A percentile compares a stretch with the other conserved stretches of the same genome.
Evolutionary conservation across 1,140 invertebrate genomes (phyloP).

Genomic region (Drosophila pallidifrons): DNA sequence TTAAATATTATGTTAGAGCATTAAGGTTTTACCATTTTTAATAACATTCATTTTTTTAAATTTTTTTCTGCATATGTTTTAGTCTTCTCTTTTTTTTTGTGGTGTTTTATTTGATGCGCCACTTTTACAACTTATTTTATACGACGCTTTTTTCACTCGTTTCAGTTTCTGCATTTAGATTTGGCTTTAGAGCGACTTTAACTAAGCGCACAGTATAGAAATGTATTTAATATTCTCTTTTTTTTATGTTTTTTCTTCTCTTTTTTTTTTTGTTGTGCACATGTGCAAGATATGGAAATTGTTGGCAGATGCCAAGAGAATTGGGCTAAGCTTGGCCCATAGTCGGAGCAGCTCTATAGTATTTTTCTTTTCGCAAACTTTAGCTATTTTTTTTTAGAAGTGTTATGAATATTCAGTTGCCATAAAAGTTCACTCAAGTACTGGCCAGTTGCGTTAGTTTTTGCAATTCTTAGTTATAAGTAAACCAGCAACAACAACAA

Average conservation of each 20-base stretch:
- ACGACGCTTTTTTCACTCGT: constrained; percentile 1
- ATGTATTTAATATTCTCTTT: constrained; percentile 12
- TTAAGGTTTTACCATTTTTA: background rate
- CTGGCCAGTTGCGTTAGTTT: background rate
- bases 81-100: background rate
- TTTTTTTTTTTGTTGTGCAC: constrained; percentile 25
- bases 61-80: background rate
- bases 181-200: constrained; percentile 43
- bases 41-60: background rate
- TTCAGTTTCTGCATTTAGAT: constrained; percentile 34
- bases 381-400: constrained; percentile 35
- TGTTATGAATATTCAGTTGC: constrained; percentile 70
- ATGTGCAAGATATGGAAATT: constrained; percentile 71
- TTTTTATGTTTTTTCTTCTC: background rate
- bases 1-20: constrained; percentile 10
- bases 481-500: background rate
- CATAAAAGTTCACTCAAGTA: constrained; percentile 22
- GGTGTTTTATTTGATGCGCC: constrained; percentile 28
- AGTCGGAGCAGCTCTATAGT: constrained; percentile 5
- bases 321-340: constrained; percentile 33
- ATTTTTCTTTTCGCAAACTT: background rate
- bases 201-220: constrained; percentile 25
- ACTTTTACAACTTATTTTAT: constrained; percentile 41
- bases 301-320: constrained; percentile 35
- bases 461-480: background rate